Evolutionary conservation across 2,888 invertebrate species (phyloP).

Genomic region (Listrodromus nycthemerus): DNA sequence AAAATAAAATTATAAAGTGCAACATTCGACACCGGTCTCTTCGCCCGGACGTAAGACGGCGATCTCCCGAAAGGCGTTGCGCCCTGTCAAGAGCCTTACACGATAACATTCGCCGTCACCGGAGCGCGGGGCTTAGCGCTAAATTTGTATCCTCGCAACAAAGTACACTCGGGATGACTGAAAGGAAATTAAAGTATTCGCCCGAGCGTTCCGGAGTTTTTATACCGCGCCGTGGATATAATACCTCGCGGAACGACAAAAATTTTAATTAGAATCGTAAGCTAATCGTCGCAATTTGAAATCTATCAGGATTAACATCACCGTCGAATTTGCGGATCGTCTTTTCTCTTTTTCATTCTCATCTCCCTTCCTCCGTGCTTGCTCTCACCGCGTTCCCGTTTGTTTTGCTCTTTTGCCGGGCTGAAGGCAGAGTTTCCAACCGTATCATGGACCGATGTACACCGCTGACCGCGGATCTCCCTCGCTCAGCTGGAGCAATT

Average conservation of each 20-base stretch:
- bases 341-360: constrained; percentile 8
- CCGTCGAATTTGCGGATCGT: constrained; percentile 27
- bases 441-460: constrained; percentile 9
- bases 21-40: not conserved
- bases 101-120: not conserved
- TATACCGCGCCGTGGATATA: constrained; percentile 35
- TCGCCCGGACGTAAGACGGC: not conserved
- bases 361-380: constrained; percentile 36
- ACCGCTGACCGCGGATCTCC: constrained; percentile 48
- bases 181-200: constrained; percentile 22
- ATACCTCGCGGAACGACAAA: constrained; percentile 43
- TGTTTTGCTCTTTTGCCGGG: constrained; percentile 39
- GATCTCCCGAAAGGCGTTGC: not conserved
- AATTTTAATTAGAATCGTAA: constrained; percentile 68
- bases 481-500: constrained; percentile 67
- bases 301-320: constrained; percentile 43
- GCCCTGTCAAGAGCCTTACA: not conserved
- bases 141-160: constrained; percentile 18
- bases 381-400: constrained; percentile 66
- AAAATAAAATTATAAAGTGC: not conserved
- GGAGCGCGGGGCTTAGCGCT: not conserved
- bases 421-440: not conserved
- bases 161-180: not conserved
- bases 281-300: constrained; percentile 61
- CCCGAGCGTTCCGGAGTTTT: constrained; percentile 18